Evolutionary conservation across 1,140 invertebrate genomes (phyloP), one percentile per base, ranked within the genome.

Genomic region (Cyrtorhinus lividipennis): DNA sequence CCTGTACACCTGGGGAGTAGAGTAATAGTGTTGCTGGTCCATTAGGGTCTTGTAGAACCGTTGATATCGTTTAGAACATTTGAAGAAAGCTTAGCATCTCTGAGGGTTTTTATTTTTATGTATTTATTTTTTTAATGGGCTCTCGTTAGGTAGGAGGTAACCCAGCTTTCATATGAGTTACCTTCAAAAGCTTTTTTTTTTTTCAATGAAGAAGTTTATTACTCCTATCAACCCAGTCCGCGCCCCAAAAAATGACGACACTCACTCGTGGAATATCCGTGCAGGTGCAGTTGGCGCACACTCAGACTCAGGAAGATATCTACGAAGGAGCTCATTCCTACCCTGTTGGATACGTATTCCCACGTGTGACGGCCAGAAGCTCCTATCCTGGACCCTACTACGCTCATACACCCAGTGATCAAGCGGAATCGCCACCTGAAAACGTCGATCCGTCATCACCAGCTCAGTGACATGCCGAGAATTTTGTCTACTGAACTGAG

Each of bases 291-390:
- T 26, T 27, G 24, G 58, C 58, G 26, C 24, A 59, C 26, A 59
- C 58, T 13, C 58, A 59, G n/a, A 59, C 58, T 25, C 58, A 59
- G 12, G 58, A 59, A 59, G 58, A 59, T n/a, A 59, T 59, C 27
- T 59, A 59, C 58, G 58, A 59, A 30, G 58, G 58, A 30, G 58
- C 58, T n/a, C 58, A 59, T 59, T 59, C 58, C n/a, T 30, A 22
- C 24, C 58, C 58, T 8, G 24, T 59, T 13, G 27, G 58, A 18
- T 59, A 59, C 58, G 26, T 30, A n/a, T 59, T 22, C 26, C 58
- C 58, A 3, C 1, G 58, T 18, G 58, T 59, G 24, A 59, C 58
- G 24, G 13, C 25, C 10, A 59, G 58, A 59, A 59, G 25, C 24
- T 13, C 56, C 18, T 15, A 38, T 38, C 5, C 30, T 5, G 5